Evolutionary conservation across 1,140 invertebrate genomes (phyloP).

Genomic region (Anastrepha ludens): DNA sequence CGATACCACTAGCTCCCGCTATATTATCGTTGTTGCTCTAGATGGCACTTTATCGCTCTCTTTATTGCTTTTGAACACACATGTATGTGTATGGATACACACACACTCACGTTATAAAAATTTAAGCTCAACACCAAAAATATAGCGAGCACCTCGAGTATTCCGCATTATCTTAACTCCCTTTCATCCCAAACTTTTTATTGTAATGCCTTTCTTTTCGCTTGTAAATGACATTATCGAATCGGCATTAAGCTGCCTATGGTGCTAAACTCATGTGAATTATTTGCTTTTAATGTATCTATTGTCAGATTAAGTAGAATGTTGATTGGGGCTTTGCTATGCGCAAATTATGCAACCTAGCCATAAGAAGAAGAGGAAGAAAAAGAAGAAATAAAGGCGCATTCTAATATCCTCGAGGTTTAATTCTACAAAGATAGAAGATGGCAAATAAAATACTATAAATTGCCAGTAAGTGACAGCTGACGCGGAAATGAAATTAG

Average conservation of each 20-base stretch:
- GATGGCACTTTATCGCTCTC: background rate
- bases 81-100: background rate
- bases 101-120: background rate
- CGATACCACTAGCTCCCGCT: no score
- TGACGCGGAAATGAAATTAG: constrained; percentile 4
- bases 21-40: no score
- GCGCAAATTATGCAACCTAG: background rate
- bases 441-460: constrained; percentile 21
- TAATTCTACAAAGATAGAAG: background rate
- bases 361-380: no score
- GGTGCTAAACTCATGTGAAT: background rate
- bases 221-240: constrained; percentile 6
- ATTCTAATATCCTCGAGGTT: no score
- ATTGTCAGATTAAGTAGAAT: background rate
- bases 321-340: background rate
- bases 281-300: constrained; percentile 10
- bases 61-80: background rate
- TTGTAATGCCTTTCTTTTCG: background rate
- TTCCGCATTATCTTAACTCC: background rate
- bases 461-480: constrained; percentile 13
- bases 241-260: background rate
- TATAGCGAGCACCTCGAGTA: background rate
- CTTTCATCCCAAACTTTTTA: background rate
- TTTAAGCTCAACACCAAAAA: background rate
- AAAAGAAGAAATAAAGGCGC: no score